phyloP scores from a whole-genome alignment of 1,140 invertebrate genomes.

The Apis florea region DNA sequence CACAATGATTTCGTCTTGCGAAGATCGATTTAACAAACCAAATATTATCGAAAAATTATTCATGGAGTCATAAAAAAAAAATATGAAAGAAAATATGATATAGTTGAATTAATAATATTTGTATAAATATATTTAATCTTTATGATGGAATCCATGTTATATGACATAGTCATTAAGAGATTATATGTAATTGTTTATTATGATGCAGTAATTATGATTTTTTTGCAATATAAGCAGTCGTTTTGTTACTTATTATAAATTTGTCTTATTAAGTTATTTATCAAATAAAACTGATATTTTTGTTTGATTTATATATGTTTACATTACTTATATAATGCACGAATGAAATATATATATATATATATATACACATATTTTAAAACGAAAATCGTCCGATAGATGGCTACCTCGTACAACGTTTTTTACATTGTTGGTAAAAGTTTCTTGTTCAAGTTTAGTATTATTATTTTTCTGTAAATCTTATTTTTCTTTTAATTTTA shows the following conservation, averaged over 20 bases:
- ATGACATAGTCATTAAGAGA: neutral
- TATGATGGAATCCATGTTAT: neutral
- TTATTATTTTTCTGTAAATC: neutral
- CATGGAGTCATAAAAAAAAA: neutral
- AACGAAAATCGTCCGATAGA: neutral
- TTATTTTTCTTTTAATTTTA: neutral
- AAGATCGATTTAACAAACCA: conserved; percentile 61
- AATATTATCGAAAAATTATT: conserved; percentile 67
- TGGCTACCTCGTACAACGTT: neutral
- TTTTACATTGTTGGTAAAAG: too few relatives aligned
- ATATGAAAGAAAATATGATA: neutral
- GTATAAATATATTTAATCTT: neutral
- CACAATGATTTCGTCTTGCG: conserved; percentile 63
- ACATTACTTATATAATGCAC: neutral
- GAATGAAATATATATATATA: too few relatives aligned
- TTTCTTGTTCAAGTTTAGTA: neutral
- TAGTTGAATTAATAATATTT: neutral
- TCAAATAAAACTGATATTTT: neutral
- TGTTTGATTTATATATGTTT: neutral
- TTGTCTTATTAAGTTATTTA: conserved; percentile 14
- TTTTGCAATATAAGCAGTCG: neutral
- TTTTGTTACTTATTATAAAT: conserved; percentile 7
- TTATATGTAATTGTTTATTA: neutral
- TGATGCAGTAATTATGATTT: neutral
- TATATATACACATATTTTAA: neutral